Percentiles rank a stretch among this genome's conserved stretches.
phyloP scores from a whole-genome alignment of 2,888 invertebrate genomes.

The Drosophila neotestacea region DNA sequence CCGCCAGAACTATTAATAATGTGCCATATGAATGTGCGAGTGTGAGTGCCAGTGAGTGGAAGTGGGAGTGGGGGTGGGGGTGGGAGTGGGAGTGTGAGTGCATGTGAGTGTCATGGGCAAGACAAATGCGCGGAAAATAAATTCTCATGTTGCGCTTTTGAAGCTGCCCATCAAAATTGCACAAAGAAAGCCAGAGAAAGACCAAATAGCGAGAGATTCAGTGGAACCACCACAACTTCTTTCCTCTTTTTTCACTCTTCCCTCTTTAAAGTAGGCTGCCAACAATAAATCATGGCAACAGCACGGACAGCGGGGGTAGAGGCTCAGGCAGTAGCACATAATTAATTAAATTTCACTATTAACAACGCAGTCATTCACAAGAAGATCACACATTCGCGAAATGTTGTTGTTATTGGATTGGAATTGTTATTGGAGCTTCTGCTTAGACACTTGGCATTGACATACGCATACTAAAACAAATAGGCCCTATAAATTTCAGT shows the following conservation, averaged over 20 bases:
- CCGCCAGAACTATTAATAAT: constrained; percentile 77
- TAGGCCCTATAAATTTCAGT: constrained; percentile 65
- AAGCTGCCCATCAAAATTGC: constrained; percentile 72
- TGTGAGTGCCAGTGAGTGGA: too few relatives aligned
- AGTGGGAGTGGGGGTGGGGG: constrained; percentile 27
- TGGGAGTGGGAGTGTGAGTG: constrained; percentile 37
- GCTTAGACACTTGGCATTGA: constrained; percentile 67
- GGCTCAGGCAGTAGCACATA: constrained; percentile 48
- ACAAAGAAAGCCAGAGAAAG: constrained; percentile 35
- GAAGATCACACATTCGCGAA: constrained; percentile 67
- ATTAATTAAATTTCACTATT: constrained; percentile 76
- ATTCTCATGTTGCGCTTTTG: constrained; percentile 79
- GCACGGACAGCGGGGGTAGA: neutral
- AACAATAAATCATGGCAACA: constrained; percentile 68
- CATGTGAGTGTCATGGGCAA: constrained; percentile 53
- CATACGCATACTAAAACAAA: constrained; percentile 67
- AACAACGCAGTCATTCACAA: constrained; percentile 40
- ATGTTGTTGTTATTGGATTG: constrained; percentile 19
- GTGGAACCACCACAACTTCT: constrained; percentile 10
- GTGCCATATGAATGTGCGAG: constrained; percentile 39
- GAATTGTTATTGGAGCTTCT: constrained; percentile 18
- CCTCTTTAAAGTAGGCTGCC: constrained; percentile 15
- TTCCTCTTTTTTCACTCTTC: neutral
- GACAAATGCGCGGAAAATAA: constrained; percentile 78
- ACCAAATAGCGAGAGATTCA: constrained; percentile 23